Evolutionary conservation across 2,888 invertebrate genomes (phyloP).

Genomic region (Penaeus monodon): DNA sequence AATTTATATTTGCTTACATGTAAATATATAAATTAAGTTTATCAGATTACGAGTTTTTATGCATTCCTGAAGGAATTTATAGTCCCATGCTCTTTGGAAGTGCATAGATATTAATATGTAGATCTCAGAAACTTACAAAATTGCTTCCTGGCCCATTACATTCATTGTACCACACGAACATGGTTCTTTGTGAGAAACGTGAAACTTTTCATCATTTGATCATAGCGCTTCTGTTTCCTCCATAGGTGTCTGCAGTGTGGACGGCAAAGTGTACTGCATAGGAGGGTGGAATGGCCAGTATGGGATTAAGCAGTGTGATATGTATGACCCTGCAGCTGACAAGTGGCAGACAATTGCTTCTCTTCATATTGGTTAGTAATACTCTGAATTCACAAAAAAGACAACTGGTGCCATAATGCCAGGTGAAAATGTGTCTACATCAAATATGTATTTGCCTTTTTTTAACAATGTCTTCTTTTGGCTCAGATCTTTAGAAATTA

Average conservation of each 20-base stretch:
- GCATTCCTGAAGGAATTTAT: too few species aligned
- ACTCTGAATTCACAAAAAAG: background rate
- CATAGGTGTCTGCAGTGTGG: slow-evolving; percentile 77
- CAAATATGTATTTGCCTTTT: too few species aligned
- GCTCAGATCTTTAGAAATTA: slow-evolving; percentile 75
- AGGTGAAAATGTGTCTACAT: too few species aligned
- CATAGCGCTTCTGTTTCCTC: slow-evolving; percentile 60
- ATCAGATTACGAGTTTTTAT: too few species aligned
- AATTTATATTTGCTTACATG: too few species aligned
- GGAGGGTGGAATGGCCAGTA: slow-evolving; percentile 84
- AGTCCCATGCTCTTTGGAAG: too few species aligned
- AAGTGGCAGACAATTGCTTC: slow-evolving; percentile 80
- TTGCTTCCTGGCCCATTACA: background rate
- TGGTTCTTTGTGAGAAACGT: background rate
- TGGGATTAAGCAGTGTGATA: slow-evolving; percentile 81
- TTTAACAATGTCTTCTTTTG: slow-evolving; percentile 5
- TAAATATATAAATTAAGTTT: too few species aligned
- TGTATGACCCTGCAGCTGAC: slow-evolving; percentile 77
- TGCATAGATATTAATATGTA: too few species aligned
- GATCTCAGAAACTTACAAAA: too few species aligned
- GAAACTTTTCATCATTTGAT: background rate
- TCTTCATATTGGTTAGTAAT: slow-evolving; percentile 75
- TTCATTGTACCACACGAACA: background rate
- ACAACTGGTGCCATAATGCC: too few species aligned
- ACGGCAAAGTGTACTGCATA: slow-evolving; percentile 80